Conservation (phyloP, 2,888 invertebrate genomes). For the Pimpla rufipes region DNA sequence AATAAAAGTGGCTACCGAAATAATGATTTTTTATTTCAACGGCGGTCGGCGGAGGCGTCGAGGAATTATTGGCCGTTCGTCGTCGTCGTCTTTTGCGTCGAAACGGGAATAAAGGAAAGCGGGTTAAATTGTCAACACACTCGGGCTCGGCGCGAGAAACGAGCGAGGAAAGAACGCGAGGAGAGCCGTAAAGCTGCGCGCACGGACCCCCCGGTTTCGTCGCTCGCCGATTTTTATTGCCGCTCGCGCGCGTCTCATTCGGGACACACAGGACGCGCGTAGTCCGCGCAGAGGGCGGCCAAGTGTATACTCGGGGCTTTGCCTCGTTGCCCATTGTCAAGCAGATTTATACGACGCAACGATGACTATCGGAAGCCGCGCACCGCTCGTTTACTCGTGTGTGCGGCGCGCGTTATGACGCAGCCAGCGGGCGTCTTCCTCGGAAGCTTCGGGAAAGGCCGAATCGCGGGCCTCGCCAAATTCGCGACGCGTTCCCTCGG, state of each 20-base stretch:
- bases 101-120: no score
- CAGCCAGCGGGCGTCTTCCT: constrained; percentile 7
- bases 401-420: constrained; percentile 14
- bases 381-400: constrained; percentile 41
- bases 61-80: no score
- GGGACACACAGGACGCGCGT: constrained; percentile 6
- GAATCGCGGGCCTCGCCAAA: no score
- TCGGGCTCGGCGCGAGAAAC: no score
- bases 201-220: neutral
- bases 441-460: constrained; percentile 30
- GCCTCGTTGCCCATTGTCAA: constrained; percentile 73
- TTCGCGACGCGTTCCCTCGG: no score
- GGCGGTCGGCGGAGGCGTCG: no score
- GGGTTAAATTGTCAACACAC: no score
- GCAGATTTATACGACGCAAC: constrained; percentile 77
- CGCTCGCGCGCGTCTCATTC: constrained; percentile 51
- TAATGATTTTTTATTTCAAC: no score
- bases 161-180: no score
- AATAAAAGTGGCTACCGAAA: no score
- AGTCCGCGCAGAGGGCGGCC: constrained; percentile 4
- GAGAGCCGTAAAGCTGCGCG: neutral
- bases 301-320: constrained; percentile 39
- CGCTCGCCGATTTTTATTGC: constrained; percentile 74
- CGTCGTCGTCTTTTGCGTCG: no score
- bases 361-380: constrained; percentile 77